Base-by-base conservation (phyloP, 2,113 vertebrate genomes). In the Calidris pugnax region DNA sequence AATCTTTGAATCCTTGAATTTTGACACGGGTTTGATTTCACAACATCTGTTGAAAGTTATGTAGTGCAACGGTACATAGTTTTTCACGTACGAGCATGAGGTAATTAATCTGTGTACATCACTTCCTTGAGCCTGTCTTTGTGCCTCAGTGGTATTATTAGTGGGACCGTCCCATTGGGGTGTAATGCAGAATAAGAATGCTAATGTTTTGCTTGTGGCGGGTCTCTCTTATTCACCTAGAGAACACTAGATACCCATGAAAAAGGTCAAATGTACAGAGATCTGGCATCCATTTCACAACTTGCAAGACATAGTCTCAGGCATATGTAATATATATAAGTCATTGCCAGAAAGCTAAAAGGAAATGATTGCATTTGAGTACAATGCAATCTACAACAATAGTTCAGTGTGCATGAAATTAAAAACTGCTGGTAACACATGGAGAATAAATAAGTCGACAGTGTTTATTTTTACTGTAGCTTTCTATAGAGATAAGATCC, bases 311-410 rank as follows among this genome's bases (percentile, higher is more conserved):
- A 97, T 98, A 97, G 95, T 96, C 97, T 96, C 39, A 50, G 93
- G 97, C 96, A 91, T 98, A 98, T 98, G 97, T 98, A 98, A 98
- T 98, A 97, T 93, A 88, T 96, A 83, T 78, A 97, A 82, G 80
- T 96, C 92, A 91, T 95, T 98, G 98, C 98, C 98, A 98, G 92
- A 96, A 97, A 95, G 76, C 95, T 94, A 90, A 97, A 97, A 98
- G 98, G 98, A 99, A 99, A 97, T 98, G 98, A 99, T 98, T 98
- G 91, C 98, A 98, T 98, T 96, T 98, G 96, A 97, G 97, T 98
- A 98, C 98, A 99, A 98, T 98, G 98, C 97, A 96, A 97, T 97
- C 84, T 96, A 92, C 97, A 98, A 98, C 98, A 98, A 98, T 97
- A 97, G 93, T 98, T 98, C 97, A 98, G 97, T 97, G 72, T 98